Base-by-base conservation (phyloP, 2,113 vertebrate species). In the Pelusios castaneus region DNA sequence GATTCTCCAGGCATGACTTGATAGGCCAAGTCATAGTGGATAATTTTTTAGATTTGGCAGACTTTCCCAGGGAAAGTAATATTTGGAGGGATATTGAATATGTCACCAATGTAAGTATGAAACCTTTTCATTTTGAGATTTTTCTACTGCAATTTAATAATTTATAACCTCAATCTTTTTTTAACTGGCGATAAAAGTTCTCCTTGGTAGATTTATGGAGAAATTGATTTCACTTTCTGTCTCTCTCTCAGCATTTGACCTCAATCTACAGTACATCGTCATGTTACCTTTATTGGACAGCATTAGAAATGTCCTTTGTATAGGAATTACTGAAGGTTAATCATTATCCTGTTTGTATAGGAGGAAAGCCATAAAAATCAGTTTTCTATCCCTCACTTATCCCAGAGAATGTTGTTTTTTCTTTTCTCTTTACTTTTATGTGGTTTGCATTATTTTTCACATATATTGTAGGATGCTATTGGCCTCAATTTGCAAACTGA, bases 21-120 rank as follows among this genome's bases (percentile, higher is more conserved):
- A 99, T 99, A 56, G 99, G 99, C 91, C 99, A 99, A 96, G 99
- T 99, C 97, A 98, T 99, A 92, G 99, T 99, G 96, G 99, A 99
- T 98, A 99, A 99, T 98, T 99, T 99, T 98, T 98, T 99, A 97
- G 99, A 99, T 96, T 98, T 99, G 98, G 98, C 99, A 58, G 99
- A 99, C 97, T 99, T 99, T 97, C 99, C 99, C 85, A 98, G 99
- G 96, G 99, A 99, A 97, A 99, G 99, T 93, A 99, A 99, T 97
- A 98, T 99, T 94, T 99, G 99, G 98, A 98, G 98, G 95, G 99
- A 99, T 88, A 99, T 99, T 95, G 99, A 99, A 88, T 99, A 99
- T 84, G 99, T 99, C 98, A 99, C 99, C 95, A 98, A 99, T 93
- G 99, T 99, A 97, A 99, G 99, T 99, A 95, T 85, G 58, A 80